Conservation (phyloP, 2,113 vertebrate genomes). For the Pteropus alecto region DNA sequence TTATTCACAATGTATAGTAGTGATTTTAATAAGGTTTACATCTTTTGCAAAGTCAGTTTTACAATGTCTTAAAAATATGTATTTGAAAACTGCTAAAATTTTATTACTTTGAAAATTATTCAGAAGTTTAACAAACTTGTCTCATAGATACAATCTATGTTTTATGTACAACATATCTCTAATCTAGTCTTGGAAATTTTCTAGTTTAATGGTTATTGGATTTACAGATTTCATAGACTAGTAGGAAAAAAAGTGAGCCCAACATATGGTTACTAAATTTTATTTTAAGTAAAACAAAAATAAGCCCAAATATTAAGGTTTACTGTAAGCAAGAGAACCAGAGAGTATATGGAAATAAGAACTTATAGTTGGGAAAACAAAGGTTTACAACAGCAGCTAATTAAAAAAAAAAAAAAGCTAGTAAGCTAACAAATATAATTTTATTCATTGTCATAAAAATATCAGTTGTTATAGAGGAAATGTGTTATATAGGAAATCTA, state of each 20-base stretch:
- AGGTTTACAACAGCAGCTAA: not conserved
- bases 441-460: not conserved
- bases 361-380: not conserved
- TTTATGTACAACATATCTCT: not conserved
- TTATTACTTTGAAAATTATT: conserved; percentile 17
- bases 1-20: not conserved
- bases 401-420: not conserved
- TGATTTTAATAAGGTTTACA: not conserved
- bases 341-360: not conserved
- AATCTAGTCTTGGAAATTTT: not conserved
- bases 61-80: not conserved
- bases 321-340: not conserved
- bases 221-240: not conserved
- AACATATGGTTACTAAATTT: not conserved
- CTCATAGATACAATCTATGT: not conserved
- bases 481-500: not conserved
- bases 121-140: not conserved
- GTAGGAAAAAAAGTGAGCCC: not conserved
- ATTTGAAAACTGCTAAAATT: not conserved
- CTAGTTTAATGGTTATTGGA: not conserved
- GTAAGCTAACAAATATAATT: not conserved
- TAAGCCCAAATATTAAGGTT: not conserved
- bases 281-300: not conserved
- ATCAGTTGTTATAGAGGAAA: not conserved
- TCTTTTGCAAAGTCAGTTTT: not conserved